A percentile compares a stretch with the other conserved stretches of the same genome.
phyloP scores from a whole-genome alignment of 2,113 vertebrate species.

The Acanthochromis polyacanthus region DNA sequence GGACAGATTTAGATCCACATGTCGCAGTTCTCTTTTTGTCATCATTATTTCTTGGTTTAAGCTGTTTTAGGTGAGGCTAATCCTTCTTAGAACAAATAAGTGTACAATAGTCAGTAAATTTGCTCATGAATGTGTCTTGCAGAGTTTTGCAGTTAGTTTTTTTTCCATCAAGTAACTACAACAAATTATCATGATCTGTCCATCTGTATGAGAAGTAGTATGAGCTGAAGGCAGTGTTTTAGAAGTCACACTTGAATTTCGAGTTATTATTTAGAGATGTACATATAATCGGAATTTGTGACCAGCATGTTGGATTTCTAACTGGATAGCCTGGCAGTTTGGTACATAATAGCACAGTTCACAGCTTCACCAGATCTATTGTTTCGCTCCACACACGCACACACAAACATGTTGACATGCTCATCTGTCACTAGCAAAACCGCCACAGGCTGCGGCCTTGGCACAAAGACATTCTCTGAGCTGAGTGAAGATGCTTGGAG shows the following conservation, averaged over 20 bases:
- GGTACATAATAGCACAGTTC: constrained; percentile 64
- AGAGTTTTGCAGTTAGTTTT: no score
- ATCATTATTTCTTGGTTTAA: constrained; percentile 23
- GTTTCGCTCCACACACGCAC: constrained; percentile 62
- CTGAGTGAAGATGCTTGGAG: constrained; percentile 82
- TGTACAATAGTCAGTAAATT: not conserved
- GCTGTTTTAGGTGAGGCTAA: not conserved
- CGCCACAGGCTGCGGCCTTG: constrained; percentile 84
- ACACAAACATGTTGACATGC: constrained; percentile 81
- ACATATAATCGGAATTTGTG: constrained; percentile 19
- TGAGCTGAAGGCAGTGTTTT: no score
- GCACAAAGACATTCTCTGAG: constrained; percentile 84
- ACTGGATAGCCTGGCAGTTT: constrained; percentile 44
- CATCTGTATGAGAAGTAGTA: no score
- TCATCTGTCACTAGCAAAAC: constrained; percentile 85
- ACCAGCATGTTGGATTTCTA: constrained; percentile 53
- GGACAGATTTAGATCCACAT: constrained; percentile 79
- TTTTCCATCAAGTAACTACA: no score
- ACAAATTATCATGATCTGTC: no score
- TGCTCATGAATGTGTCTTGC: not conserved
- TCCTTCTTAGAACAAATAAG: not conserved
- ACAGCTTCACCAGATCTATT: constrained; percentile 73
- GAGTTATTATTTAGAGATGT: constrained; percentile 16
- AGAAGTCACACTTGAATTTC: not conserved
- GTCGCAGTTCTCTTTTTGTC: constrained; percentile 52